Conservation (phyloP, 2,888 invertebrate genomes). For the Blera fallax region DNA sequence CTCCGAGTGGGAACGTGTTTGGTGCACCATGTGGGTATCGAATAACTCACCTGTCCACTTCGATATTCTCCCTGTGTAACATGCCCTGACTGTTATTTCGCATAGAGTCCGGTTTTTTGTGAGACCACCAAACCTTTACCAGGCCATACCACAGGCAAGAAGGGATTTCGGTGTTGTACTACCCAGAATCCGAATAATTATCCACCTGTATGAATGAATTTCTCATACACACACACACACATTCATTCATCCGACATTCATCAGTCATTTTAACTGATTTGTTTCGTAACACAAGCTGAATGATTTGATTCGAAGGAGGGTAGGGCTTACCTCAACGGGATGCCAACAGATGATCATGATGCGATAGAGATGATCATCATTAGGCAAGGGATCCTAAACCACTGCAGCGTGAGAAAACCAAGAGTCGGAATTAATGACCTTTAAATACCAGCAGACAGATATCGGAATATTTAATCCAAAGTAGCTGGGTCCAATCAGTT, state of each 20-base stretch:
- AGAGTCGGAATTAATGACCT: conserved; percentile 29
- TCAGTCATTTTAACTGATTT: conserved; percentile 68
- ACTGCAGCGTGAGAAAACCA: conserved; percentile 54
- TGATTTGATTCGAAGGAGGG: conserved; percentile 30
- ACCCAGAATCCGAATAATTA: conserved; percentile 60
- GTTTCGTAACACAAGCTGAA: conserved; percentile 64
- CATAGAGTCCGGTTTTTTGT: conserved; percentile 67
- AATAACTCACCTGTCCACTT: conserved; percentile 72
- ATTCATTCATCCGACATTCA: conserved; percentile 31
- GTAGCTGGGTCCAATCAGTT: conserved; percentile 26
- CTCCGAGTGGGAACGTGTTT: conserved; percentile 60
- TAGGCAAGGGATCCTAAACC: conserved; percentile 33
- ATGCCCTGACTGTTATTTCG: conserved; percentile 63
- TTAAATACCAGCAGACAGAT: conserved; percentile 7
- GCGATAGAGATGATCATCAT: conserved; percentile 56
- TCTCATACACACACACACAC: background rate
- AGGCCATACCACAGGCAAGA: background rate
- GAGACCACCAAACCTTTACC: background rate
- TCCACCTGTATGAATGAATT: conserved; percentile 69
- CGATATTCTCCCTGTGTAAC: conserved; percentile 61
- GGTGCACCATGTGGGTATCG: conserved; percentile 66
- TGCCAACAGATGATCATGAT: conserved; percentile 42
- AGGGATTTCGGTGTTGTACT: conserved; percentile 15
- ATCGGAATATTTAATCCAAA: conserved; percentile 26
- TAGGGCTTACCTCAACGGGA: conserved; percentile 43